Evolutionary conservation across 2,113 vertebrate species (phyloP).

Genomic region (Saiga tatarica): DNA sequence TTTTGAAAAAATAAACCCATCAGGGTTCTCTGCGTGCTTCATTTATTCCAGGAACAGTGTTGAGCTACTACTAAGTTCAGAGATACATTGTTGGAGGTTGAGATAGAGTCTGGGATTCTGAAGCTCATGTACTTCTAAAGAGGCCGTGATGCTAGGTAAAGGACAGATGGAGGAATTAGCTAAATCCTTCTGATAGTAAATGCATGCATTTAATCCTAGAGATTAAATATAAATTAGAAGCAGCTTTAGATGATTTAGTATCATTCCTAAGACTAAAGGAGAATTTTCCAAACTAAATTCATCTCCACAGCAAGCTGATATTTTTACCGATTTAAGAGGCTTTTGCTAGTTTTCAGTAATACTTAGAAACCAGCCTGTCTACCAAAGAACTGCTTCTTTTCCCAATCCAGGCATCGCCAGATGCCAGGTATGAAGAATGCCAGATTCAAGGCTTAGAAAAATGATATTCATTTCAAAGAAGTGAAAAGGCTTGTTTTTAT

Average conservation of each 20-base stretch:
- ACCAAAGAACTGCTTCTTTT: not conserved
- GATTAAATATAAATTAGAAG: conserved; percentile 38
- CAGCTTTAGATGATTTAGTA: conserved; percentile 7
- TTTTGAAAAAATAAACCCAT: not conserved
- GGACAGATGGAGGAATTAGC: conserved; percentile 28
- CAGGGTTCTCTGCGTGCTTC: not conserved
- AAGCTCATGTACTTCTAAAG: not conserved
- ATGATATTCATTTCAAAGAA: not conserved
- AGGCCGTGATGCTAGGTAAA: not conserved
- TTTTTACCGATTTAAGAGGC: not conserved
- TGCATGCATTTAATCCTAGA: not conserved
- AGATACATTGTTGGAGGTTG: not conserved
- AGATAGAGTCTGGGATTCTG: not conserved
- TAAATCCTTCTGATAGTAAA: conserved; percentile 2
- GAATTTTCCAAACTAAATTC: conserved; percentile 32
- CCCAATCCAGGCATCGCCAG: not conserved
- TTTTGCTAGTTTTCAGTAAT: not conserved
- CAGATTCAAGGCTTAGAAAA: not conserved
- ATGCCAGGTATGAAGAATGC: not conserved
- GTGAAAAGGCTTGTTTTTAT: not conserved
- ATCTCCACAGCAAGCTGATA: not conserved
- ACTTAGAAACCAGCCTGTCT: not conserved
- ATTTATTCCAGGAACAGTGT: not conserved
- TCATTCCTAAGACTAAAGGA: not conserved
- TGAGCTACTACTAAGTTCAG: not conserved